Base-by-base conservation (phyloP, 1,140 invertebrate species). In the Heterodera carotae region DNA sequence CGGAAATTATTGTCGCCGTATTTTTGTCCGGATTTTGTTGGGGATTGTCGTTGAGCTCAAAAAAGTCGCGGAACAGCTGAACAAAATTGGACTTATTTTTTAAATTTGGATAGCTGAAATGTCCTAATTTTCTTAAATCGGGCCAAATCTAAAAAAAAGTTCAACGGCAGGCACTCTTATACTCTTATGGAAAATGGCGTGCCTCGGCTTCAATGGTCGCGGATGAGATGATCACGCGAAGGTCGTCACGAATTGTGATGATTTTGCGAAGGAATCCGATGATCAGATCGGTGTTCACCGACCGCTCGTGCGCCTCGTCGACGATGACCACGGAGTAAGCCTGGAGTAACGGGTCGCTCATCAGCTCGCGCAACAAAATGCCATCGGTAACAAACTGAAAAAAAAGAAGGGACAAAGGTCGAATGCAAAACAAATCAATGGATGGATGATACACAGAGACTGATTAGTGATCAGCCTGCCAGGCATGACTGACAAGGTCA, bases 301-400 rank as follows among this genome's bases (percentile, higher is more conserved):
- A 92, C n/a, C 97, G 90, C 88, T 99, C 97, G 87, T 99, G 97
- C 56, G 96, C 97, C 89, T 99, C 97, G 87, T 99, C 97, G 60
- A 99, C 91, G 77, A 98, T 95, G 27, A 99, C 79, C 92, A 92
- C 1, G 33, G 31, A 70, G 69, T 86, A 84, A 27, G 77, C 83
- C 4, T 39, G 43, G 2, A 84, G 76, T 15, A 82, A 56, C 18
- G 83, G 82, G 60, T 84, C 82, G 34, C 39, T 71, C 43, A 79
- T 67, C 29, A 84, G 69, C 78, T 84, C 83, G 25, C 83, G 82
- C 29, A 84, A 75, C 39, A 84, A 62, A 29, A 84, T 82, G 6
- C 83, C 83, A 59, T 84, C 85, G 22, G 83, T 84, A 34, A 84
- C 78, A 48, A 98, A 89, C 22, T 99, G 88, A 0, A 96, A 96